phyloP scores from a whole-genome alignment of 2,888 invertebrate species.

The Folsomia candida region DNA sequence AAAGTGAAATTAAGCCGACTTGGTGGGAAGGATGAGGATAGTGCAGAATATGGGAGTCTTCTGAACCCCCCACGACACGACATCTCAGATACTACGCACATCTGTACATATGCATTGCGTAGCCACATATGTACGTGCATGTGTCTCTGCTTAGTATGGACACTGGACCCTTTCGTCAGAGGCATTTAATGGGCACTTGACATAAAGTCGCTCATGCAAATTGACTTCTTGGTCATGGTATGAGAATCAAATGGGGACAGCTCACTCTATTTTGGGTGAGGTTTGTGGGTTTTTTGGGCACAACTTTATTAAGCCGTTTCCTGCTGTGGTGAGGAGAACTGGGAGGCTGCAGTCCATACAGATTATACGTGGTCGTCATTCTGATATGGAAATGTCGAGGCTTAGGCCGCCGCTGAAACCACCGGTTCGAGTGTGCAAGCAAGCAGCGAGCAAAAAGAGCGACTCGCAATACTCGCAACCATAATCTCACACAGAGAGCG shows the following conservation, averaged over 20 bases:
- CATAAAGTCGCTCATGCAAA: conserved; percentile 9
- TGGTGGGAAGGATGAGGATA: not conserved
- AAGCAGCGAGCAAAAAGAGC: not conserved
- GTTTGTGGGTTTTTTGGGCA: not conserved
- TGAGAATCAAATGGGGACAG: not conserved
- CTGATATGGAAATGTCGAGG: conserved; percentile 1
- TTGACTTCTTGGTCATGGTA: not conserved
- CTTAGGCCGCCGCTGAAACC: not conserved
- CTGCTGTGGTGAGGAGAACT: not conserved
- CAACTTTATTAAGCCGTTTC: not conserved
- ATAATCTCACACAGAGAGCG: not conserved
- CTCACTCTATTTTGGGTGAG: not conserved
- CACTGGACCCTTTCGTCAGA: not conserved
- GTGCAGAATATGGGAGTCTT: not conserved
- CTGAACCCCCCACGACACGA: not conserved
- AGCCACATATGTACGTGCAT: conserved; percentile 9
- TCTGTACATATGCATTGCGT: not conserved
- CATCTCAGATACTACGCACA: not conserved
- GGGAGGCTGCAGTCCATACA: conserved; percentile 1
- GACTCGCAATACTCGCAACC: too few species aligned
- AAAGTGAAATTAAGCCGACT: not conserved
- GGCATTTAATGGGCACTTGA: conserved; percentile 8
- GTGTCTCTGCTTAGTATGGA: not conserved
- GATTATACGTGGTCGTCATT: conserved; percentile 5
- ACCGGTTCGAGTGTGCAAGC: not conserved